phyloP scores from a whole-genome alignment of 23 tunicate genomes.

The Phallusia fumigata region DNA sequence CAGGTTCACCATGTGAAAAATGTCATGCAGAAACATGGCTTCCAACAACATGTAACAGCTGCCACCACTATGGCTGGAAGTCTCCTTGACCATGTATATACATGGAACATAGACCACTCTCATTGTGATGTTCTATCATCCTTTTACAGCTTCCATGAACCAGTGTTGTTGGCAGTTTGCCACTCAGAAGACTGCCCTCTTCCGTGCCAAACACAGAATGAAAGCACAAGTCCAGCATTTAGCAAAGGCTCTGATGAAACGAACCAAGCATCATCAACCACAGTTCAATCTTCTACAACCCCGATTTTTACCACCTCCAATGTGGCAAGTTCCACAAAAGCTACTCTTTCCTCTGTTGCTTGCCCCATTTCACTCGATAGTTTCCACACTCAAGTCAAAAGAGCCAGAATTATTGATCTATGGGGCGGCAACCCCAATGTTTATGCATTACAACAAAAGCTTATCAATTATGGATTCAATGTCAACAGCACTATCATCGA shows the following conservation, averaged over 20 bases:
- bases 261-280: no score
- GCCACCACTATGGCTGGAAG: conserved; percentile 4
- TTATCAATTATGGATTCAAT: neutral
- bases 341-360: no score
- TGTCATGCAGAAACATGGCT: neutral
- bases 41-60: neutral
- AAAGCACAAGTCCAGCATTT: no score
- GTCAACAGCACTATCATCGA: no score
- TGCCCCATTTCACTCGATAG: neutral
- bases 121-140: conserved; percentile 8
- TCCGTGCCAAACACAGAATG: no score
- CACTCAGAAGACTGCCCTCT: neutral
- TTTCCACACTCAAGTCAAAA: neutral
- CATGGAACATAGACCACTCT: neutral
- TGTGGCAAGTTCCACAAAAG: no score
- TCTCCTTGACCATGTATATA: conserved; percentile 13
- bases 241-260: no score
- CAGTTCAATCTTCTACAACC: no score
- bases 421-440: conserved; percentile 24
- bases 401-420: conserved; percentile 13
- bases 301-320: no score
- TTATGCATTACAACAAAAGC: neutral
- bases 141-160: conserved; percentile 16
- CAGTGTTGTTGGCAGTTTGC: conserved; percentile 10
- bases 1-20: neutral